Base-by-base conservation (phyloP, 2,888 invertebrate species). In the Saturnia pavonia region DNA sequence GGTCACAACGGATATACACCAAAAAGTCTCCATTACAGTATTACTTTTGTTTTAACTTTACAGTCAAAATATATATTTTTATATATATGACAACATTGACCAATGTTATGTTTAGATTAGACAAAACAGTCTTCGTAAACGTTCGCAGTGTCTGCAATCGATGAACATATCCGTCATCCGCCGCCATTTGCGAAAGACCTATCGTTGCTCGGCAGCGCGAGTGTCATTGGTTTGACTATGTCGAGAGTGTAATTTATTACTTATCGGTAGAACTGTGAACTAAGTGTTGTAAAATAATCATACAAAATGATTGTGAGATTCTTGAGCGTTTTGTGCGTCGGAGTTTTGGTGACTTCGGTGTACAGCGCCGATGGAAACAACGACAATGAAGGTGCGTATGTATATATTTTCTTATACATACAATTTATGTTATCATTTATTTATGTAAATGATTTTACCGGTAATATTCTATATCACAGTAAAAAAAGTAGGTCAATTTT, bases 291-390 rank as follows among this genome's bases (percentile, higher is more conserved):
- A 83, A 83, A 86, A 83, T 84, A 81, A 90, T 84, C 85, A 85
- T 86, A 90, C 88, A 93, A 86, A 90, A 94, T 94, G 94, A 94
- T 94, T 92, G 94, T 94, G 93, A 93, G 94, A 91, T 93, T 89
- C 85, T 86, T 91, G 85, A 90, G 87, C 92, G 83, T 93, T 86
- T 82, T 92, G 89, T 94, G 90, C 88, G 83, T 92, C 84, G 94
- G 91, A 88, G 88, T 91, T 89, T 89, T 93, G 89, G 88, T 86
- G 87, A 89, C 91, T 88, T 87, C 90, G 86, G 91, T 91, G 83
- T 89, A 85, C 84, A 87, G 87, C 84, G 89, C 87, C 77, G 88
- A 89, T 75, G 88, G 89, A 90, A 94, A 92, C 90, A 89, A 89
- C 92, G 92, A 91, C 89, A 93, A 94, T 92, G 93, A 94, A 94